These are phyloP conservation scores for Oryzias curvinotus DNA, from an alignment of 2,113 vertebrate species.

Conservation along the genomic window DNA sequence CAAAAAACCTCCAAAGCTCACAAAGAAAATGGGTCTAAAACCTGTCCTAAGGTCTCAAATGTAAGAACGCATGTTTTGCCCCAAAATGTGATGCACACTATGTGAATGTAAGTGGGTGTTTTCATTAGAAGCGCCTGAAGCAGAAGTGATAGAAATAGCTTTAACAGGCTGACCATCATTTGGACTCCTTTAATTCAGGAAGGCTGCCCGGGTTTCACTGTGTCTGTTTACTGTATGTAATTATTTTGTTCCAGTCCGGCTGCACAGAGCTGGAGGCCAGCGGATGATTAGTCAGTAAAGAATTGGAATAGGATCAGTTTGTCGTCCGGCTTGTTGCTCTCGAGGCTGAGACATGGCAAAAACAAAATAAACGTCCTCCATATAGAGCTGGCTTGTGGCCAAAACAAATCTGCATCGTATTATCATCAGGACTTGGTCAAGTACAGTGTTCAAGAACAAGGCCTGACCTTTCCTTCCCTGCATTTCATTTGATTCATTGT, in stretches of 20 bases:
- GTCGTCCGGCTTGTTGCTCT: slow-evolving; percentile 29
- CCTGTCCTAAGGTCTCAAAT: slow-evolving; percentile 12
- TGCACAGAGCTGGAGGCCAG: slow-evolving; percentile 14
- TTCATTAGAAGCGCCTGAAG: slow-evolving; percentile 40
- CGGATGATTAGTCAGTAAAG: slow-evolving; percentile 43
- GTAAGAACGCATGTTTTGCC: slow-evolving; percentile 29
- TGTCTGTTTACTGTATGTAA: slow-evolving; percentile 38
- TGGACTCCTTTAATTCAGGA: slow-evolving; percentile 25
- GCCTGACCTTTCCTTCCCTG: background rate
- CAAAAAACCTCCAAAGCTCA: background rate
- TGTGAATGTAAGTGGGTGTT: slow-evolving; percentile 37
- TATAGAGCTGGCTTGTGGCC: slow-evolving; percentile 11
- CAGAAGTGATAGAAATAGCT: slow-evolving; percentile 27
- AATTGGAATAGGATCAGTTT: slow-evolving; percentile 30
- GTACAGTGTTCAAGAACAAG: background rate
- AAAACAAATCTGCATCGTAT: slow-evolving; percentile 3
- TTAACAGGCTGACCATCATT: slow-evolving; percentile 19
- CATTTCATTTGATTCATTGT: background rate
- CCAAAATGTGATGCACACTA: slow-evolving; percentile 36
- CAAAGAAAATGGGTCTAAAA: slow-evolving; percentile 11
- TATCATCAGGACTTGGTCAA: background rate
- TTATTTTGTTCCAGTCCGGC: slow-evolving; percentile 44
- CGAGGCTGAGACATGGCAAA: slow-evolving; percentile 17
- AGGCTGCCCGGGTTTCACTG: slow-evolving; percentile 5
- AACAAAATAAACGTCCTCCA: slow-evolving; percentile 22